A percentile compares a stretch with the other conserved stretches of the same genome.
Conservation (phyloP, 2,888 invertebrate species). For the Elgonia sp. region DNA sequence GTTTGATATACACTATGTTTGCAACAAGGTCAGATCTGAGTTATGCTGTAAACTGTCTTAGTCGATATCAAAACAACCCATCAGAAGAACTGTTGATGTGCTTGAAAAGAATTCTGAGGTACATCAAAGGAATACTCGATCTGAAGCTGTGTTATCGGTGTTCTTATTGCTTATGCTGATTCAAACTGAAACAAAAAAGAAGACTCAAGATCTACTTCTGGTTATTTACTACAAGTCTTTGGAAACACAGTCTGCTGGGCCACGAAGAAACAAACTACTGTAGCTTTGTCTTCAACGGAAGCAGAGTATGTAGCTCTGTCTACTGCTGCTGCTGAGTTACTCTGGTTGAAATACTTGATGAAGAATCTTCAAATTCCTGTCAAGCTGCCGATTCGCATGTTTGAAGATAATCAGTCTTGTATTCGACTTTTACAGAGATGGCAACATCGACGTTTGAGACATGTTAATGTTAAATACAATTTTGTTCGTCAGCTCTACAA, state of each 20-base stretch:
- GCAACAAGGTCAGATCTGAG: slow-evolving; percentile 73
- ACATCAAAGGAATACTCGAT: slow-evolving; percentile 70
- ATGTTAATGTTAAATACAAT: slow-evolving; percentile 73
- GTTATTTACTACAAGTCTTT: slow-evolving; percentile 58
- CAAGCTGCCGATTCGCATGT: not conserved
- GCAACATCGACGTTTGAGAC: slow-evolving; percentile 78
- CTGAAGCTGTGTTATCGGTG: slow-evolving; percentile 32
- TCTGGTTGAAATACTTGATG: slow-evolving; percentile 80
- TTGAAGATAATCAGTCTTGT: slow-evolving; percentile 61
- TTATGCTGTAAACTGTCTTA: slow-evolving; percentile 67
- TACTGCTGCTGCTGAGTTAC: slow-evolving; percentile 77
- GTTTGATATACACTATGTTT: slow-evolving; percentile 72
- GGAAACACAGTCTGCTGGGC: slow-evolving; percentile 81
- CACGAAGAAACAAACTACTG: slow-evolving; percentile 81
- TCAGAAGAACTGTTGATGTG: slow-evolving; percentile 75
- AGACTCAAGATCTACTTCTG: slow-evolving; percentile 77
- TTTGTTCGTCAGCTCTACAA: slow-evolving; percentile 26
- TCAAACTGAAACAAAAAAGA: slow-evolving; percentile 78
- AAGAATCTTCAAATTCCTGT: slow-evolving; percentile 73
- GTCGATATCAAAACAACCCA: slow-evolving; percentile 54
- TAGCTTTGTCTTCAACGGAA: slow-evolving; percentile 82
- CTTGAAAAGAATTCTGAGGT: slow-evolving; percentile 77
- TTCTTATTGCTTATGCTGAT: slow-evolving; percentile 75
- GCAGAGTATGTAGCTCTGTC: slow-evolving; percentile 83
- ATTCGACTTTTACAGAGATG: slow-evolving; percentile 70